Evolutionary conservation across 1,140 invertebrate genomes (phyloP).

Genomic region (Ceratosolen solmsi): DNA sequence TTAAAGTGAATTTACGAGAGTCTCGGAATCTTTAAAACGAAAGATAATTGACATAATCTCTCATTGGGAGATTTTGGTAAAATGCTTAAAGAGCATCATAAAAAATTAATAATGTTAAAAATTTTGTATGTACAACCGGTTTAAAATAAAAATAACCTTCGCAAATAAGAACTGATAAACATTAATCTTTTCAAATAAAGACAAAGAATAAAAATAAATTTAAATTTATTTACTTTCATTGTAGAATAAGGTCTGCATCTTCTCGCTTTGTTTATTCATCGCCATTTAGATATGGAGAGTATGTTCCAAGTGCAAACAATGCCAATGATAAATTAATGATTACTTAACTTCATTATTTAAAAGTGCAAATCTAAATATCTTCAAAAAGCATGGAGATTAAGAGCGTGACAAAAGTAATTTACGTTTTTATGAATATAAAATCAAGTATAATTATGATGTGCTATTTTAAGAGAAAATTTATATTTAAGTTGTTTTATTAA

Average conservation of each 20-base stretch:
- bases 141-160: not conserved
- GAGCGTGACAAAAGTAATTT: not conserved
- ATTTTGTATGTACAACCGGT: too few relatives aligned
- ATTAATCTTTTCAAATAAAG: not conserved
- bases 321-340: not conserved
- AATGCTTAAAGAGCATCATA: too few relatives aligned
- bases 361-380: constrained; percentile 4
- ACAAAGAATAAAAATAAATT: not conserved
- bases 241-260: not conserved
- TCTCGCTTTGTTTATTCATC: not conserved
- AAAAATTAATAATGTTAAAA: too few relatives aligned
- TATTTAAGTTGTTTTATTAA: not conserved
- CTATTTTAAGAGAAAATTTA: not conserved
- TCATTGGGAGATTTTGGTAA: too few relatives aligned
- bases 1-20: too few relatives aligned
- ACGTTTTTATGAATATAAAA: not conserved
- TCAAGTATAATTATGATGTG: not conserved
- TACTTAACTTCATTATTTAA: not conserved
- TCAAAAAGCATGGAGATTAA: not conserved
- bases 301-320: constrained; percentile 10
- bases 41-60: too few relatives aligned
- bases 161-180: not conserved
- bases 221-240: constrained; percentile 9
- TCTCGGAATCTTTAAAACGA: too few relatives aligned
- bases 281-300: constrained; percentile 1